Evolutionary conservation across 2,888 invertebrate genomes (phyloP).

Genomic region (Laothoe populi): DNA sequence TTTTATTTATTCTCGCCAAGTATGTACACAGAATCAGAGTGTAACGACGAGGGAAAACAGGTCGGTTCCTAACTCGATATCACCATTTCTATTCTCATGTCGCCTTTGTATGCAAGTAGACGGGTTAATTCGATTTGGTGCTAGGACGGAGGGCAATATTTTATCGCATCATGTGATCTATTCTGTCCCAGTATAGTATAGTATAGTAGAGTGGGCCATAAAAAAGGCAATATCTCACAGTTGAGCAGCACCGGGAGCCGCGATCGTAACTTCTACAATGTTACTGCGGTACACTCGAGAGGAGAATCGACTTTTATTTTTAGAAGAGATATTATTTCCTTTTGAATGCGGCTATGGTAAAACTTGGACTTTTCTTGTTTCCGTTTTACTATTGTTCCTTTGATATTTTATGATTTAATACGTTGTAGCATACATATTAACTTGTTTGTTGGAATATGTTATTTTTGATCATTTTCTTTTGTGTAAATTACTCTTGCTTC

Average conservation of each 20-base stretch:
- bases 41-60: constrained; percentile 67
- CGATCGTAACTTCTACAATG: constrained; percentile 84
- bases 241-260: constrained; percentile 77
- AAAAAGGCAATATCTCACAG: constrained; percentile 85
- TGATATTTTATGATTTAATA: background rate
- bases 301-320: constrained; percentile 72
- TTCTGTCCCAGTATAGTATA: constrained; percentile 81
- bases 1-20: constrained; percentile 50
- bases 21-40: constrained; percentile 44
- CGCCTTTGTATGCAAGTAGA: constrained; percentile 83
- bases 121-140: constrained; percentile 83
- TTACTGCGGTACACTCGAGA: constrained; percentile 73
- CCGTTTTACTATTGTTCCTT: background rate
- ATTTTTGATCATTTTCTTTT: too few species aligned
- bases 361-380: constrained; percentile 16
- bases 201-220: constrained; percentile 83
- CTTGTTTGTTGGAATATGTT: too few species aligned
- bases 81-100: constrained; percentile 77
- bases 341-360: constrained; percentile 33
- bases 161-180: constrained; percentile 84
- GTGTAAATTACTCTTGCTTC: too few species aligned
- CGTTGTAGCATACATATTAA: background rate
- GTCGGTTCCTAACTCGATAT: constrained; percentile 75
- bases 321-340: constrained; percentile 63
- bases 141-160: constrained; percentile 80